A percentile compares a stretch with the other conserved stretches of the same genome.
phyloP scores from a whole-genome alignment of 2,888 invertebrate species.

The Zootermopsis nevadensis region DNA sequence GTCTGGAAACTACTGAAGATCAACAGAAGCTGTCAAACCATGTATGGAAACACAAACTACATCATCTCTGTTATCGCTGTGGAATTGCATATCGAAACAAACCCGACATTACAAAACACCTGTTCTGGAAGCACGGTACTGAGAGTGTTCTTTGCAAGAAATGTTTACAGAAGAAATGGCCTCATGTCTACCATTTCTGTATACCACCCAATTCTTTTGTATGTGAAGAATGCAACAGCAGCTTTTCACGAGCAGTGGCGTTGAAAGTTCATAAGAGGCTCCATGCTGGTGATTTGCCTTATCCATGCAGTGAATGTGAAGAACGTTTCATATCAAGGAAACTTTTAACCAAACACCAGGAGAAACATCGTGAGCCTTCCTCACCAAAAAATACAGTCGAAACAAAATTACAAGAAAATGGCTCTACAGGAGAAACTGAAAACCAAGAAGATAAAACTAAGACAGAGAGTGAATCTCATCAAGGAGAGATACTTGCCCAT shows the following conservation, averaged over 20 bases:
- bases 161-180: slow-evolving; percentile 91
- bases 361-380: slow-evolving; percentile 69
- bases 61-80: slow-evolving; percentile 88
- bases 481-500: neutral
- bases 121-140: slow-evolving; percentile 94
- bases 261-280: slow-evolving; percentile 87
- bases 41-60: slow-evolving; percentile 90
- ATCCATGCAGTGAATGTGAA: slow-evolving; percentile 79
- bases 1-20: slow-evolving; percentile 82
- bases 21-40: slow-evolving; percentile 86
- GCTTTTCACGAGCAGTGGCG: slow-evolving; percentile 80
- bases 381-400: slow-evolving; percentile 48
- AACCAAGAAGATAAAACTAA: slow-evolving; percentile 50
- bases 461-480: neutral
- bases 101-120: slow-evolving; percentile 87
- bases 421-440: slow-evolving; percentile 41
- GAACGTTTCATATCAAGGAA: slow-evolving; percentile 86
- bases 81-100: slow-evolving; percentile 90
- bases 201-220: slow-evolving; percentile 81
- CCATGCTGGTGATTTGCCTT: slow-evolving; percentile 77
- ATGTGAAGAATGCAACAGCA: slow-evolving; percentile 84
- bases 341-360: slow-evolving; percentile 77
- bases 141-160: slow-evolving; percentile 87
- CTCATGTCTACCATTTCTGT: slow-evolving; percentile 91
- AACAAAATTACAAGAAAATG: slow-evolving; percentile 54